A percentile compares a stretch with the other conserved stretches of the same genome.
Conservation (phyloP, 2,888 invertebrate genomes). For the Octonoba sinensis region DNA sequence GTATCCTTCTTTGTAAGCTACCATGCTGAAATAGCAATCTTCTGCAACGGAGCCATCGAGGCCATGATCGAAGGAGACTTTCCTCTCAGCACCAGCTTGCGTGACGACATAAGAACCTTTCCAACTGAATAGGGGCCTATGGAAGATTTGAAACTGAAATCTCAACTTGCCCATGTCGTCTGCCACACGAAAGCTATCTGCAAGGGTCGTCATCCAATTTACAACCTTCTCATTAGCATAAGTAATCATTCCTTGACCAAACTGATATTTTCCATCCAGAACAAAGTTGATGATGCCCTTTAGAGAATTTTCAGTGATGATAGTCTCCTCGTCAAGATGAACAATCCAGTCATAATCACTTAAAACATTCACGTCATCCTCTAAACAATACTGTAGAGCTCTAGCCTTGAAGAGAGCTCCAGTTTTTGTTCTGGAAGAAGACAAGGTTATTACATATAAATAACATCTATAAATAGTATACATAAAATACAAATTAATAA, state of each 20-base stretch:
- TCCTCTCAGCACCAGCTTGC: conserved; percentile 74
- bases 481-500: too few relatives aligned
- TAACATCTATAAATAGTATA: too few relatives aligned
- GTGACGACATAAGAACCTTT: conserved; percentile 98
- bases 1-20: conserved; percentile 90
- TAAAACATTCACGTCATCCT: conserved; percentile 85
- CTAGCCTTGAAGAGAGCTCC: conserved; percentile 95
- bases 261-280: conserved; percentile 91
- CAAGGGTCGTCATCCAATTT: conserved; percentile 96
- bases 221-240: conserved; percentile 96
- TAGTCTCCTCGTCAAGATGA: conserved; percentile 96
- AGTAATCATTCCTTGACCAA: conserved; percentile 95
- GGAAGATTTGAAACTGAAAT: conserved; percentile 91
- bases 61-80: conserved; percentile 94
- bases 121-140: conserved; percentile 96
- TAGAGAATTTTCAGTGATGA: conserved; percentile 91
- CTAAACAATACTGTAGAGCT: conserved; percentile 94
- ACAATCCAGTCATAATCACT: conserved; percentile 95
- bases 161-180: conserved; percentile 98
- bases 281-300: conserved; percentile 94
- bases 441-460: too few relatives aligned
- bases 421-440: conserved; percentile 79
- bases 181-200: conserved; percentile 94
- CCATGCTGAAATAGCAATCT: conserved; percentile 97
- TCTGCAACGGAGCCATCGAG: conserved; percentile 97